These are phyloP conservation scores for Neolamprologus tretocephalus DNA, from an alignment of 2,113 vertebrate genomes.

Conservation along the genomic window DNA sequence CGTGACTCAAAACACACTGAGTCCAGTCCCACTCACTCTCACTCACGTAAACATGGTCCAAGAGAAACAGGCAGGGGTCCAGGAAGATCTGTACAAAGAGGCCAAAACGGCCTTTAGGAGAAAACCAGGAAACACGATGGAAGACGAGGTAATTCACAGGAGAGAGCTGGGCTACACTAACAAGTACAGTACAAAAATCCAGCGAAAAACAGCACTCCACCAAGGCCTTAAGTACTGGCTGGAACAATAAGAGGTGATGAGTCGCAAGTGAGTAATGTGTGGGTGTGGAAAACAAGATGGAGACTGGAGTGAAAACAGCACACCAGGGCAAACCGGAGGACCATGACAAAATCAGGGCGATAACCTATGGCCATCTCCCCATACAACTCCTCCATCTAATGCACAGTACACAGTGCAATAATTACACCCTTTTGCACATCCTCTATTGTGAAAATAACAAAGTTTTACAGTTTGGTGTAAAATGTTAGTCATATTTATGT, in stretches of 20 bases:
- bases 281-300: background rate
- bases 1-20: background rate
- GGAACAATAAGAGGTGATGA: background rate
- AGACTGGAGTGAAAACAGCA: background rate
- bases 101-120: background rate
- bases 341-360: background rate
- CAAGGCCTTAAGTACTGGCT: background rate
- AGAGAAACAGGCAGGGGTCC: background rate
- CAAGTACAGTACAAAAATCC: background rate
- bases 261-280: background rate
- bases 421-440: background rate
- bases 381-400: background rate
- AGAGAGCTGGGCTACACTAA: background rate
- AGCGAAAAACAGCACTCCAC: background rate
- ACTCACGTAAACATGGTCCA: background rate
- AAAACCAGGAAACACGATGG: background rate
- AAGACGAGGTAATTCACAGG: background rate
- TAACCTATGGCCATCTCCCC: background rate
- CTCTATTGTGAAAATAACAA: background rate
- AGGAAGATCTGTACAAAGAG: background rate
- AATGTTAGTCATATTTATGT: background rate
- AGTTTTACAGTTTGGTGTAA: background rate
- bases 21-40: background rate
- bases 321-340: background rate
- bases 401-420: background rate